These are phyloP conservation scores for Sinonovacula constricta DNA, from an alignment of 1,140 invertebrate species.

Conservation along the genomic window DNA sequence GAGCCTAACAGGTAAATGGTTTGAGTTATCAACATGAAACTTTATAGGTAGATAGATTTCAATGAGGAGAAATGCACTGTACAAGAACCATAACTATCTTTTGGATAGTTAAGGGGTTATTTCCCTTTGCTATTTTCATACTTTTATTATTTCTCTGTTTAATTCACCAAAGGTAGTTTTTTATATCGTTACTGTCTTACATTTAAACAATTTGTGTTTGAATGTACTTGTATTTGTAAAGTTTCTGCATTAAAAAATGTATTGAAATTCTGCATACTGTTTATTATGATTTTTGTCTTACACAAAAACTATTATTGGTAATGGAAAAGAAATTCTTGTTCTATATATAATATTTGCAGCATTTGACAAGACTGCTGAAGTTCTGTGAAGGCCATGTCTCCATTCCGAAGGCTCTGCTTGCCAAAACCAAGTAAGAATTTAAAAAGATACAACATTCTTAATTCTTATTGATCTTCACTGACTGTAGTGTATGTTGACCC, in stretches of 20 bases:
- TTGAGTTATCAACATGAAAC: too few relatives aligned
- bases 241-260: background rate
- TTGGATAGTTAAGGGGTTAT: too few relatives aligned
- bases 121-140: too few relatives aligned
- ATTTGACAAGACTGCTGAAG: constrained; percentile 50
- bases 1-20: too few relatives aligned
- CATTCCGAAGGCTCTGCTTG: constrained; percentile 47
- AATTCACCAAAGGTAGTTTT: too few relatives aligned
- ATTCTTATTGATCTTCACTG: background rate
- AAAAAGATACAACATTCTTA: background rate
- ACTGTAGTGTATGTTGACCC: background rate
- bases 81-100: too few relatives aligned
- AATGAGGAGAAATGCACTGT: too few relatives aligned
- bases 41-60: too few relatives aligned
- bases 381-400: constrained; percentile 50
- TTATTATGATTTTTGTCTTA: background rate
- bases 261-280: background rate
- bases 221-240: background rate
- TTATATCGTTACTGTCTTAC: too few relatives aligned
- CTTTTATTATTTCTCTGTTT: too few relatives aligned
- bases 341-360: constrained; percentile 40
- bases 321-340: background rate
- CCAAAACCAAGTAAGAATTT: constrained; percentile 38
- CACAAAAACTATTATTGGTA: background rate
- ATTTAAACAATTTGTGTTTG: too few relatives aligned